Evolutionary conservation across 2,888 invertebrate genomes (phyloP), one percentile per base, ranked within the genome.

Genomic region (Actias luna): DNA sequence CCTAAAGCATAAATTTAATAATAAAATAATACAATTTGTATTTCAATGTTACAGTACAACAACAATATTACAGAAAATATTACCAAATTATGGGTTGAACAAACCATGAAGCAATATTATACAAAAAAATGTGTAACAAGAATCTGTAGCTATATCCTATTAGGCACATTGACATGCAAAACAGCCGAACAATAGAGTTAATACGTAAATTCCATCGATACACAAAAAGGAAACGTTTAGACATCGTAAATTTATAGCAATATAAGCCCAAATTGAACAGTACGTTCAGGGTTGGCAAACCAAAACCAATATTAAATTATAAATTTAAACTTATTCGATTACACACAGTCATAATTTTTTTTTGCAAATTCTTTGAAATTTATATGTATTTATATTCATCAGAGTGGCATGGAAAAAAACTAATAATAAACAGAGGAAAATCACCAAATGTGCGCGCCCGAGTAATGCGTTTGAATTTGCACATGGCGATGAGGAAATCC

Each of bases 151-250:
- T 29, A 52, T 29, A 16, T 29, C 55, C 55, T 55, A 29, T 55
- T 29, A 55, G 55, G 55, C 55, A 55, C 55, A 55, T 55, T 55
- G 29, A 16, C 55, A 55, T 55, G 55, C 55, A 55, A 55, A 55
- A 55, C 55, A 55, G 29, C 55, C 55, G n/a, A 55, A 55, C 55
- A 29, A 29, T 55, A 55, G 46, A 46, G 52, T 55, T 29, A 29
- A 55, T 55, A 55, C 27, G 55, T 29, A 55, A 55, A 55, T 55
- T 55, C 55, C 55, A 22, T 55, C 55, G 29, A 29, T 55, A 29
- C n/a, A 55, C 29, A 55, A 55, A 55, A 27, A 27, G 14, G 14
- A 52, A 55, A 55, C 55, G 29, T 29, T 55, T 55, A 55, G 55
- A 55, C 10, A 55, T 29, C 29, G 55, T 55, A 55, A 29, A 29